Evolutionary conservation across 2,113 vertebrate genomes (phyloP), one percentile per base, ranked within the genome.

Genomic region (Ceratotherium simum): DNA sequence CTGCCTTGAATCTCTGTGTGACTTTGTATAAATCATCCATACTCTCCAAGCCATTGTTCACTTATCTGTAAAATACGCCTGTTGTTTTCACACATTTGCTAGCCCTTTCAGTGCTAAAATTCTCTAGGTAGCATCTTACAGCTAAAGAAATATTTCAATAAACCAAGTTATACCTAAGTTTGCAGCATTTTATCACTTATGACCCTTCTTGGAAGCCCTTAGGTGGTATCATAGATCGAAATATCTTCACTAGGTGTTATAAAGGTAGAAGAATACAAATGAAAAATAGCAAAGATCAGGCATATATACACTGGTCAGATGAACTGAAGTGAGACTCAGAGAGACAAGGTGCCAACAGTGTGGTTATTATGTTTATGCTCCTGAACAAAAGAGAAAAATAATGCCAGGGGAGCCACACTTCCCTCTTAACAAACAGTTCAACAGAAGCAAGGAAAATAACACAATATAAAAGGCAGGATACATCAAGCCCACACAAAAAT

Each of bases 401-500:
- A 56, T 64, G 14, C 36, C 36, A 5, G 0, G n/a, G 21, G 36
- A 89, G 11, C 21, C 87, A 90, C n/a, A 81, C 39, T 90, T 95
- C 23, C 64, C 16, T 54, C 31, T n/a, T 39, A 92, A 80, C 56
- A 75, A 84, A 96, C n/a, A 93, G 70, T 95, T 95, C 46, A 75
- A 82, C 7, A 97, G 69, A 97, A 94, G 91, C 14, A 56, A 29
- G 80, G 62, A 60, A 95, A 96, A 87, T 17, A 86, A 60, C 60
- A 94, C 46, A 46, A 27, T 78, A 65, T 48, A 72, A 90, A 93
- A 96, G 67, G 64, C 25, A 87, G 75, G 8, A 67, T 85, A 69
- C 84, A 78, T 96, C 90, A 97, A 82, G 64, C 82, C 91, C 94
- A 92, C 81, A 62, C 46, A 89, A 56, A 97, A 97, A 92, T 83